Evolutionary conservation across 2,888 invertebrate species (phyloP).

Genomic region (Oxyscelio sp.): DNA sequence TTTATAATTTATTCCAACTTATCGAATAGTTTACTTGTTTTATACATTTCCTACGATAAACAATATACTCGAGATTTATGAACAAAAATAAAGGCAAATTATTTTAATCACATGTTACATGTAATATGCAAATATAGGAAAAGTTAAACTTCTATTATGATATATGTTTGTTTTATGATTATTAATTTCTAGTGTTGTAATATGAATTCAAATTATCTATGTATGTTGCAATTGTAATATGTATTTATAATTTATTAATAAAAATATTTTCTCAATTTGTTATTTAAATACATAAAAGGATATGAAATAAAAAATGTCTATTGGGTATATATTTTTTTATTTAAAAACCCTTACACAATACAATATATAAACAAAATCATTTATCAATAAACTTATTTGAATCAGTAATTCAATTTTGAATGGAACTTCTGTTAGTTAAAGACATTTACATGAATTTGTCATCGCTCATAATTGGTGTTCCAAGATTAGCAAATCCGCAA

Average conservation of each 20-base stretch:
- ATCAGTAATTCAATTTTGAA: neutral
- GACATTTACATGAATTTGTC: slow-evolving; percentile 23
- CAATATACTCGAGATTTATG: slow-evolving; percentile 53
- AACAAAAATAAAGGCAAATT: slow-evolving; percentile 56
- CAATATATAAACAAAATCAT: neutral
- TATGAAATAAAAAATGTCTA: neutral
- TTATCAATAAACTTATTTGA: slow-evolving; percentile 4
- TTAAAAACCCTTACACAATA: neutral
- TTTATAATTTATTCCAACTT: slow-evolving; percentile 42
- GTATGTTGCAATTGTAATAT: neutral
- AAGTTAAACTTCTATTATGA: neutral
- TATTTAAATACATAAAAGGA: neutral
- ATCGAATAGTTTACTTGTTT: slow-evolving; percentile 31
- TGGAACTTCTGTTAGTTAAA: neutral
- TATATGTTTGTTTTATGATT: neutral
- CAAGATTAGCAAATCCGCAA: neutral
- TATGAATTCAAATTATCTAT: neutral
- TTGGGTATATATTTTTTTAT: neutral
- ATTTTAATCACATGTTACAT: slow-evolving; percentile 68
- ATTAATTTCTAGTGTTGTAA: neutral
- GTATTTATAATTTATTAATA: neutral
- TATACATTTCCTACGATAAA: slow-evolving; percentile 54
- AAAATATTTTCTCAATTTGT: too few species aligned
- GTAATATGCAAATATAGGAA: slow-evolving; percentile 40
- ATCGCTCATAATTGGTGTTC: slow-evolving; percentile 22